These are phyloP conservation scores for Shargacucullia verbasci DNA, from an alignment of 2,888 invertebrate genomes.

Conservation along the genomic window DNA sequence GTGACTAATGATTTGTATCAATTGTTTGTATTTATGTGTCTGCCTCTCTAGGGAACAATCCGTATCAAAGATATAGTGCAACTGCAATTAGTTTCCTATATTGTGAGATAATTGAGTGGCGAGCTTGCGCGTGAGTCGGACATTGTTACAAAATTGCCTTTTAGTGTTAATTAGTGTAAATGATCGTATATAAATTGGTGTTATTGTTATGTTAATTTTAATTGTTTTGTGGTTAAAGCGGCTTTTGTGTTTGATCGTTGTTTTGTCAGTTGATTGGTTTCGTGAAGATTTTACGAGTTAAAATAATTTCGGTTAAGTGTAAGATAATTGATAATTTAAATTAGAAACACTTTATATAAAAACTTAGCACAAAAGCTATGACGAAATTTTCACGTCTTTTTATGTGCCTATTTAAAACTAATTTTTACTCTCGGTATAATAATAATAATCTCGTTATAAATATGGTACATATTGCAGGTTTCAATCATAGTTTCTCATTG, in stretches of 20 bases:
- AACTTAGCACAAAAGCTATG: too few relatives aligned
- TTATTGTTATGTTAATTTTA: slow-evolving; percentile 4
- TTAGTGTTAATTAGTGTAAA: slow-evolving; percentile 21
- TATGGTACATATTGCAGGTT: too few relatives aligned
- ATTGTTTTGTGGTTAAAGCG: neutral
- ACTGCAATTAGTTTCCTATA: slow-evolving; percentile 39
- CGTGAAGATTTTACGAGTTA: too few relatives aligned
- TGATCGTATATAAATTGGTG: neutral
- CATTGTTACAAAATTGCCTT: slow-evolving; percentile 24
- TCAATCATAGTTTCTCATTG: too few relatives aligned
- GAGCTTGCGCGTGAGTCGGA: slow-evolving; percentile 41
- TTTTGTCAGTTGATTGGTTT: neutral
- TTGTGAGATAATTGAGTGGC: slow-evolving; percentile 38
- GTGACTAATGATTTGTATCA: slow-evolving; percentile 15
- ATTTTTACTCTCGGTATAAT: too few relatives aligned
- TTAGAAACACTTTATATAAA: too few relatives aligned
- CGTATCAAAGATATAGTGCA: slow-evolving; percentile 38
- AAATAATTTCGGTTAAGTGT: too few relatives aligned
- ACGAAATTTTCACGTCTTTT: too few relatives aligned
- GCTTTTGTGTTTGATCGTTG: too few relatives aligned
- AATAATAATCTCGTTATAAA: too few relatives aligned
- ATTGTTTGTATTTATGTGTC: slow-evolving; percentile 20
- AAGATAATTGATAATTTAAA: too few relatives aligned
- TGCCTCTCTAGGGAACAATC: slow-evolving; percentile 35
- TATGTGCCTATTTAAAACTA: too few relatives aligned